phyloP scores from a whole-genome alignment of 2,797 vertebrate species.

The Melopsittacus undulatus region DNA sequence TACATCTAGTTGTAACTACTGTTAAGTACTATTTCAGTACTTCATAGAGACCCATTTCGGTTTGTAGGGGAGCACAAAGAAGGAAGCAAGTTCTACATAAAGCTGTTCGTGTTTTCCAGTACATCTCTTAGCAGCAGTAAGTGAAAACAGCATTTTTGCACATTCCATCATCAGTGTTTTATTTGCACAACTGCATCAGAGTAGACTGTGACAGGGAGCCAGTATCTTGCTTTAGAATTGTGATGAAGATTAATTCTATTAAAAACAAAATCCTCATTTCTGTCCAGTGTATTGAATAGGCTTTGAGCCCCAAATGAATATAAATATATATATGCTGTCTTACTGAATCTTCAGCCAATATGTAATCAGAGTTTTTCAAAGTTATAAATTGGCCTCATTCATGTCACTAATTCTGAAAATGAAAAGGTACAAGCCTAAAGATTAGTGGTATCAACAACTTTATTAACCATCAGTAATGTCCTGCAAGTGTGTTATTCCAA shows the following conservation, averaged over 20 bases:
- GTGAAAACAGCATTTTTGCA: not conserved
- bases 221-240: not conserved
- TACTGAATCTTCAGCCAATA: not conserved
- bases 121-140: not conserved
- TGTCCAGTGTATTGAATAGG: not conserved
- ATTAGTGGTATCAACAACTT: not conserved
- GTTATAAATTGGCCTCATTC: not conserved
- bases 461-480: not conserved
- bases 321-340: not conserved
- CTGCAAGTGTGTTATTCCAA: not conserved
- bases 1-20: not conserved
- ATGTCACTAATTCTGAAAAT: not conserved
- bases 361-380: not conserved
- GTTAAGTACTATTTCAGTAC: not conserved
- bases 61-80: not conserved
- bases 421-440: not conserved
- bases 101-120: not conserved
- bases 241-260: not conserved
- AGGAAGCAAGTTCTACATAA: conserved; percentile 2
- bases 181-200: not conserved
- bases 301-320: not conserved
- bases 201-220: not conserved
- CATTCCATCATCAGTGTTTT: not conserved
- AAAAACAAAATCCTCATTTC: not conserved
- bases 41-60: not conserved